phyloP scores from a whole-genome alignment of 1,140 invertebrate species.

The Drosophila orena region DNA sequence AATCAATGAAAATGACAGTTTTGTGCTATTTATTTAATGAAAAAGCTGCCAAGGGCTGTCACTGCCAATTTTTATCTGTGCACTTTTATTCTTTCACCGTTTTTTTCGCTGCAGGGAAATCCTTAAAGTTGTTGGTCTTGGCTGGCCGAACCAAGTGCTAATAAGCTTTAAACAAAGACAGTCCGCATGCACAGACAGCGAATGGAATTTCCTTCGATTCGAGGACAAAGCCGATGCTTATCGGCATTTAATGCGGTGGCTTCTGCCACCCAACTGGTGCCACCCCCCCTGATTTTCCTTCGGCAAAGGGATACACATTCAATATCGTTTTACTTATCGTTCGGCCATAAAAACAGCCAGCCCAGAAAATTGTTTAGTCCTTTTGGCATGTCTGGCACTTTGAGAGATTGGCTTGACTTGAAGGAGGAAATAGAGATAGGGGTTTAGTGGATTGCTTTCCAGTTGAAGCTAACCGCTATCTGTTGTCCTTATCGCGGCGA shows the following conservation, averaged over 20 bases:
- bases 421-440: slow-evolving; percentile 21
- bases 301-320: slow-evolving; percentile 61
- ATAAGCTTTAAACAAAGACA: slow-evolving; percentile 67
- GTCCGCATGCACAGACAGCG: slow-evolving; percentile 3
- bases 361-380: slow-evolving; percentile 83
- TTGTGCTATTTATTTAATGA: not conserved
- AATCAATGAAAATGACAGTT: too few relatives aligned
- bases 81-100: not conserved
- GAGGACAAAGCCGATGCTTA: slow-evolving; percentile 72
- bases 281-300: not conserved
- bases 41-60: not conserved
- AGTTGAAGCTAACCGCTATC: slow-evolving; percentile 11
- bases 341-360: slow-evolving; percentile 82
- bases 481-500: slow-evolving; percentile 54
- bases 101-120: not conserved
- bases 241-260: slow-evolving; percentile 70
- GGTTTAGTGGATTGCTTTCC: slow-evolving; percentile 47
- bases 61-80: not conserved
- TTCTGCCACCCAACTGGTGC: slow-evolving; percentile 1
- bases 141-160: slow-evolving; percentile 47
- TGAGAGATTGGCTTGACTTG: slow-evolving; percentile 69
- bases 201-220: slow-evolving; percentile 30
- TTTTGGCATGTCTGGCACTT: slow-evolving; percentile 80
- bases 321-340: slow-evolving; percentile 83
- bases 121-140: slow-evolving; percentile 23